phyloP scores from a whole-genome alignment of 2,888 invertebrate genomes.

The Ctena decussata region DNA sequence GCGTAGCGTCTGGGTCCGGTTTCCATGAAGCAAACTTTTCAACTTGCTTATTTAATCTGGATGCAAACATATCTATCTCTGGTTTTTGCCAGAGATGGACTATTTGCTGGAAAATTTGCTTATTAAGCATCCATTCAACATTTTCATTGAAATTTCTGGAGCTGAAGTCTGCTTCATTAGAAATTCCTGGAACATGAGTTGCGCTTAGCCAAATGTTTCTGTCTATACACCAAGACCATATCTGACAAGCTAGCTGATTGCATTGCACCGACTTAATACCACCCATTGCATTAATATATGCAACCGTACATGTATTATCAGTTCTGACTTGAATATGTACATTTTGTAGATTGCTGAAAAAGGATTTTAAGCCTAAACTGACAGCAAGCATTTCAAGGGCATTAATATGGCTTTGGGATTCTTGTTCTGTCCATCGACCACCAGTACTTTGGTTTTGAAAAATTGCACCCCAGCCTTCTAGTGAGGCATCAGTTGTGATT shows the following conservation, averaged over 20 bases:
- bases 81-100: background rate
- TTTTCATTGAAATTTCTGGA: no score
- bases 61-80: constrained; percentile 36
- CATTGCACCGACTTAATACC: constrained; percentile 6
- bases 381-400: constrained; percentile 49
- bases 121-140: no score
- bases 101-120: constrained; percentile 19
- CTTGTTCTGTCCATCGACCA: constrained; percentile 29
- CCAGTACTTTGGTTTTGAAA: background rate
- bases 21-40: constrained; percentile 36
- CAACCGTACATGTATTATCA: constrained; percentile 46
- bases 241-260: constrained; percentile 16
- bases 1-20: constrained; percentile 20
- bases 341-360: background rate
- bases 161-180: background rate
- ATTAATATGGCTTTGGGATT: constrained; percentile 46
- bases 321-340: constrained; percentile 37
- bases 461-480: constrained; percentile 16
- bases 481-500: constrained; percentile 14
- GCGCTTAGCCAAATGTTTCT: background rate
- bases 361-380: constrained; percentile 28
- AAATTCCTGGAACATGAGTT: background rate
- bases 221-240: constrained; percentile 28
- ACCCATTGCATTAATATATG: constrained; percentile 45
- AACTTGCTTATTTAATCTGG: constrained; percentile 27